A percentile compares a stretch with the other conserved stretches of the same genome.
Conservation (phyloP, 2,113 vertebrate genomes). For the Lathamus discolor region DNA sequence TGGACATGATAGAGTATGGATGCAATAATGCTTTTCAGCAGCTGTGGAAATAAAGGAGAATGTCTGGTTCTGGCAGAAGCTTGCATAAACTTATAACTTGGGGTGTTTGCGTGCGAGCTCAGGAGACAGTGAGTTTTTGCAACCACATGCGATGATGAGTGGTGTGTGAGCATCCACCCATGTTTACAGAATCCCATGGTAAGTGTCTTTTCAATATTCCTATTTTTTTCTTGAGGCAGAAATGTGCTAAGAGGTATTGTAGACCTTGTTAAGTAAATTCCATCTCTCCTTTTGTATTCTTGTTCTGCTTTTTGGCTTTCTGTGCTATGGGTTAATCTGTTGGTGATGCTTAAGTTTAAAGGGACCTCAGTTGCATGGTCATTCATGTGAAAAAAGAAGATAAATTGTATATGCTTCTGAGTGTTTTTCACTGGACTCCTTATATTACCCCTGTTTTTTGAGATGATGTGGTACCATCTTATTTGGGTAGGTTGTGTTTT, state of each 20-base stretch:
- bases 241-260: not conserved
- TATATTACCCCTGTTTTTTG: not conserved
- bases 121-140: not conserved
- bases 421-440: not conserved
- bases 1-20: not conserved
- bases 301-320: not conserved
- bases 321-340: not conserved
- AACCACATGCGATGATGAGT: rapidly evolving
- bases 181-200: not conserved
- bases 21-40: not conserved
- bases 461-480: not conserved
- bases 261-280: not conserved
- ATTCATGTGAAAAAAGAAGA: not conserved
- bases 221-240: not conserved
- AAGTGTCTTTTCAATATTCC: not conserved
- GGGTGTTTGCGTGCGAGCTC: not conserved
- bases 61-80: not conserved
- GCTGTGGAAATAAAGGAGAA: not conserved
- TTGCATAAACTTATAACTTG: not conserved
- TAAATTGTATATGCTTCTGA: not conserved
- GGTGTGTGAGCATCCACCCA: not conserved
- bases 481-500: not conserved
- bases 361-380: not conserved
- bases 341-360: not conserved
- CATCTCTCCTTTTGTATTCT: not conserved